Evolutionary conservation across 1,140 invertebrate genomes (phyloP).

Genomic region (Polypedilum vanderplanki): DNA sequence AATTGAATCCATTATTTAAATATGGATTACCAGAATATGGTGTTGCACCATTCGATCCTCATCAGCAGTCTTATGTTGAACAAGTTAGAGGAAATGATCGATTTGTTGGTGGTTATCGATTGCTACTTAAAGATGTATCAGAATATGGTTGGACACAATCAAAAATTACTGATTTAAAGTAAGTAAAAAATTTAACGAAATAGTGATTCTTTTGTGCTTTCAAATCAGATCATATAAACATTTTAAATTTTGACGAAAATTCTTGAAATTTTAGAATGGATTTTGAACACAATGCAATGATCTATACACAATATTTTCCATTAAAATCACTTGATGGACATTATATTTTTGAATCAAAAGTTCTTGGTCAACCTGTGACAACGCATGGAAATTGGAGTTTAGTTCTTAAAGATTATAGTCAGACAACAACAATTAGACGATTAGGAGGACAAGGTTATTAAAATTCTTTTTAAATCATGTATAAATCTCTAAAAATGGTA

Average conservation of each 20-base stretch:
- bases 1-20: slow-evolving; percentile 16
- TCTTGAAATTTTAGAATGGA: slow-evolving; percentile 52
- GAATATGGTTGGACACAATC: slow-evolving; percentile 70
- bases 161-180: slow-evolving; percentile 66
- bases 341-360: slow-evolving; percentile 57
- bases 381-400: slow-evolving; percentile 66
- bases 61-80: slow-evolving; percentile 58
- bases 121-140: slow-evolving; percentile 63
- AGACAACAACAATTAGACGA: slow-evolving; percentile 65
- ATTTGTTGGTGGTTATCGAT: slow-evolving; percentile 52
- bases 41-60: slow-evolving; percentile 68
- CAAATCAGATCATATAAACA: too few relatives aligned
- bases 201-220: too few relatives aligned
- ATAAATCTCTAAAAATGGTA: too few relatives aligned
- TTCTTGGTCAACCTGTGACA: slow-evolving; percentile 51
- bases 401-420: slow-evolving; percentile 61
- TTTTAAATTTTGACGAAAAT: too few relatives aligned
- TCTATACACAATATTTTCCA: slow-evolving; percentile 73
- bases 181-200: too few relatives aligned
- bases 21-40: slow-evolving; percentile 60
- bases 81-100: slow-evolving; percentile 53
- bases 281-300: slow-evolving; percentile 52
- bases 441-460: slow-evolving; percentile 39
- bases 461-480: slow-evolving; percentile 29
- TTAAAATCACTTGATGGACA: slow-evolving; percentile 64